Evolutionary conservation across 2,888 invertebrate species (phyloP).

Genomic region (Phaonia tiefii): DNA sequence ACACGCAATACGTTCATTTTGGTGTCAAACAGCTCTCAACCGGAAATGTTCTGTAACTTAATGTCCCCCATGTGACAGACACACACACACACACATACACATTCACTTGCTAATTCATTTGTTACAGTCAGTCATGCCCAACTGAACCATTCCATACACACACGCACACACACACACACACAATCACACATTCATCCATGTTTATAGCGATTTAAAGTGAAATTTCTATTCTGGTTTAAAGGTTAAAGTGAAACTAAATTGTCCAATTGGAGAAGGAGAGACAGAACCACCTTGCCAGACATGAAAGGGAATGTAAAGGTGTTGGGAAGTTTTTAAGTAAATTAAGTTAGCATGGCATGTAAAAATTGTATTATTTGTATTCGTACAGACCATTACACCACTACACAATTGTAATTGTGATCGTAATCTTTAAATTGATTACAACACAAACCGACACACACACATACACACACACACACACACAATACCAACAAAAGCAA

Average conservation of each 20-base stretch:
- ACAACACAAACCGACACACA: constrained; percentile 40
- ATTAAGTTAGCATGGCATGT: constrained; percentile 64
- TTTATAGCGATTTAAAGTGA: constrained; percentile 11
- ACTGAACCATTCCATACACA: constrained; percentile 16
- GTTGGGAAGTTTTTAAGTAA: constrained; percentile 58
- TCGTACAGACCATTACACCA: constrained; percentile 63
- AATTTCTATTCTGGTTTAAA: constrained; percentile 30
- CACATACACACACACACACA: constrained; percentile 11
- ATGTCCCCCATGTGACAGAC: constrained; percentile 58
- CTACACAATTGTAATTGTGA: constrained; percentile 65
- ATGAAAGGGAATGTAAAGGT: constrained; percentile 25
- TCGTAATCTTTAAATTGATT: constrained; percentile 68
- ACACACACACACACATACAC: constrained; percentile 27
- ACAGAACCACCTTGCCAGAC: not conserved
- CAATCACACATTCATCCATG: constrained; percentile 4
- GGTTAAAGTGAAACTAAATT: constrained; percentile 49
- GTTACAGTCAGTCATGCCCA: constrained; percentile 39
- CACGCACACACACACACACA: constrained; percentile 20
- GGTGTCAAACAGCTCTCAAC: constrained; percentile 51
- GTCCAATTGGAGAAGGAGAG: not conserved
- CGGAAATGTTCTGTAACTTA: constrained; percentile 67
- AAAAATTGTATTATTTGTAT: constrained; percentile 62
- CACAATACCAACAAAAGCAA: constrained; percentile 50
- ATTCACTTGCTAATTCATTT: constrained; percentile 50
- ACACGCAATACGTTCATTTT: constrained; percentile 69